These are phyloP conservation scores for Vombatus ursinus DNA, from an alignment of 2,113 vertebrate genomes.

Conservation along the genomic window DNA sequence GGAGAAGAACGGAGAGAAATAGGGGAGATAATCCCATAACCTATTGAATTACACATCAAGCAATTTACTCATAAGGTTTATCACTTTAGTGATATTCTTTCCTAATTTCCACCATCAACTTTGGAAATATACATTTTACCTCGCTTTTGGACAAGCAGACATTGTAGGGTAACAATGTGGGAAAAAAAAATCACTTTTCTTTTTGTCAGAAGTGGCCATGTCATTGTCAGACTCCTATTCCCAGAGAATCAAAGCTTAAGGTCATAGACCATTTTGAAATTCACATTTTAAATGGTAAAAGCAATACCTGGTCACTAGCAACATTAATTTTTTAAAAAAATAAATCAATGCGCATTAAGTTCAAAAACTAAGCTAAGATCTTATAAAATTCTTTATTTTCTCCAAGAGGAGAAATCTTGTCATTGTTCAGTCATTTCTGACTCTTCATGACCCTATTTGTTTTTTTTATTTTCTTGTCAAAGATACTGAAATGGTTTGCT, in stretches of 20 bases:
- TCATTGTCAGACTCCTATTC: conserved; percentile 9
- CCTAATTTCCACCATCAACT: background rate
- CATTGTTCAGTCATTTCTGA: too few relatives aligned
- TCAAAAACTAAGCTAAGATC: conserved; percentile 52
- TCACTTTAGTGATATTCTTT: background rate
- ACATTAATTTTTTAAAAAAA: conserved; percentile 37
- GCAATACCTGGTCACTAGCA: conserved; percentile 56
- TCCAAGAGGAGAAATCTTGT: conserved; percentile 32
- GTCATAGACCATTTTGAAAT: background rate
- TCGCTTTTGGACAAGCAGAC: conserved; percentile 4
- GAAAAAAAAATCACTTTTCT: background rate
- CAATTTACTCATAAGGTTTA: background rate
- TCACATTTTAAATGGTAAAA: conserved; percentile 36
- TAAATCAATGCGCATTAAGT: conserved; percentile 47
- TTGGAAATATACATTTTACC: conserved; percentile 24
- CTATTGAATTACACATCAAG: background rate
- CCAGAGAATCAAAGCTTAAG: background rate
- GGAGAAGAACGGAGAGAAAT: background rate
- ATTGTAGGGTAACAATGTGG: background rate
- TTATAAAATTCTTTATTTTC: conserved; percentile 37
- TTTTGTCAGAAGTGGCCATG: conserved; percentile 42
- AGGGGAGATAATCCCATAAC: background rate
- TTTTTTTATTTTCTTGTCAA: too few relatives aligned
- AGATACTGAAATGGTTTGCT: too few relatives aligned
- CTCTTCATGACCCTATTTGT: too few relatives aligned